A percentile compares a stretch with the other conserved stretches of the same genome.
Evolutionary conservation across 2,888 invertebrate species (phyloP).

Genomic region (Arge pagana): DNA sequence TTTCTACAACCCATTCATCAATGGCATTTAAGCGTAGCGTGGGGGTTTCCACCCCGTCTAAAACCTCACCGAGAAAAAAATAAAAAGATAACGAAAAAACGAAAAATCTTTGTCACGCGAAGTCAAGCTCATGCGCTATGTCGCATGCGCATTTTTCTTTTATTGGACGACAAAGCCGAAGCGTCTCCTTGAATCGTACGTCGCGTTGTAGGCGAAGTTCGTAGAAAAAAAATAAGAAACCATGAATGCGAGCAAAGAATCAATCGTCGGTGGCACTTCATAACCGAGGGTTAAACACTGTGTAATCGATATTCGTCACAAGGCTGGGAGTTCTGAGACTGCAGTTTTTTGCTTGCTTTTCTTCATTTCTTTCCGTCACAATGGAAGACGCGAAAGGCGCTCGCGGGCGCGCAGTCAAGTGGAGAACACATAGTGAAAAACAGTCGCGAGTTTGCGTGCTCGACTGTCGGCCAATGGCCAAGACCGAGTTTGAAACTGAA

Average conservation of each 20-base stretch:
- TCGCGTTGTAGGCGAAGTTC: background rate
- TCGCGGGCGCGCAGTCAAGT: slow-evolving; percentile 29
- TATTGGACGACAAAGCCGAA: too few species aligned
- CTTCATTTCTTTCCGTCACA: slow-evolving; percentile 18
- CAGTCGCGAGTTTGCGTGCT: slow-evolving; percentile 32
- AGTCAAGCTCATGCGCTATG: too few species aligned
- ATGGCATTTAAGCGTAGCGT: too few species aligned
- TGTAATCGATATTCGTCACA: slow-evolving; percentile 39
- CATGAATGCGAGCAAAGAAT: slow-evolving; percentile 47
- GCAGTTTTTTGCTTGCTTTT: slow-evolving; percentile 33
- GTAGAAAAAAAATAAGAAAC: slow-evolving; percentile 11
- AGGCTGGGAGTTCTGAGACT: slow-evolving; percentile 58
- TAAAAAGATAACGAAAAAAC: too few species aligned
- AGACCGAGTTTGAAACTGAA: slow-evolving; percentile 39
- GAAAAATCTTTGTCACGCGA: too few species aligned
- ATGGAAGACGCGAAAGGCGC: background rate
- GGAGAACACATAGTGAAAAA: slow-evolving; percentile 41
- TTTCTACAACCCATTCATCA: too few species aligned
- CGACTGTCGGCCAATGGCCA: slow-evolving; percentile 21
- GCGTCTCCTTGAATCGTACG: slow-evolving; percentile 2
- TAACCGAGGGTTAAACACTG: slow-evolving; percentile 20
- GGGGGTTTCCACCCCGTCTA: too few species aligned
- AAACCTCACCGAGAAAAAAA: too few species aligned
- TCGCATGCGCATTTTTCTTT: too few species aligned
- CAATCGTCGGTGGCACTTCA: slow-evolving; percentile 39